Base-by-base conservation (phyloP, 1,140 invertebrate genomes). In the Drosophila quadrilineata region DNA sequence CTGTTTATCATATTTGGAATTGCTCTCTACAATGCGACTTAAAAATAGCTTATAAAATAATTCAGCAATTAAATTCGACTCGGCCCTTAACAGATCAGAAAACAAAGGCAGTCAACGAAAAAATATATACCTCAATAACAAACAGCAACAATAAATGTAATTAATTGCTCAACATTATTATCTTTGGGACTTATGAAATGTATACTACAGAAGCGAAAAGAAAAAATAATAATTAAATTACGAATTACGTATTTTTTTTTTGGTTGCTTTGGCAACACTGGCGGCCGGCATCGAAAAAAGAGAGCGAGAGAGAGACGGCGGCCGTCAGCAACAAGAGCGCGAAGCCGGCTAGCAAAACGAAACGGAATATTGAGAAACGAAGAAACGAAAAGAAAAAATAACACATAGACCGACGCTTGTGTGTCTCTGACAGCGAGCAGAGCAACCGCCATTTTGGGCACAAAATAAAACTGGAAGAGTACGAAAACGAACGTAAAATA, bases 321-420 rank as follows among this genome's bases (percentile, higher is more conserved):
- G 63, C 65, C 75, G n/a, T 71, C 59, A 59, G 70, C 66, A 64
- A 71, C 69, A 80, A 48, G 54, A 31, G 56, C 58, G 50, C 63
- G 75, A 70, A 84, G 73, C 76, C 76, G 76, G 76, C 77, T 71
- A 80, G 21, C 80, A 76, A 86, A 82, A 76, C 67, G 74, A 86
- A 82, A 76, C 67, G 68, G 57, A 77, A 86, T 82, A 52, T 53
- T 41, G 40, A 60, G 41, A 66, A 52, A 59, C 17, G 41, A 64
- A 46, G 19, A 43, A 62, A n/a, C 57, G 46, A 74, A 79, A 56
- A 84, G 59, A 46, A 54, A 84, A 66, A 65, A 46, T 59, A 71
- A 73, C 56, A 85, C 60, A 29, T 52, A 60, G 54, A 59, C 46
- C 46, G 40, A 69, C 41, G 31, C 19, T 31, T 33, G 21, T 28